These are phyloP conservation scores for Lordiphosa andalusiaca DNA, from an alignment of 2,888 invertebrate species.

Conservation along the genomic window DNA sequence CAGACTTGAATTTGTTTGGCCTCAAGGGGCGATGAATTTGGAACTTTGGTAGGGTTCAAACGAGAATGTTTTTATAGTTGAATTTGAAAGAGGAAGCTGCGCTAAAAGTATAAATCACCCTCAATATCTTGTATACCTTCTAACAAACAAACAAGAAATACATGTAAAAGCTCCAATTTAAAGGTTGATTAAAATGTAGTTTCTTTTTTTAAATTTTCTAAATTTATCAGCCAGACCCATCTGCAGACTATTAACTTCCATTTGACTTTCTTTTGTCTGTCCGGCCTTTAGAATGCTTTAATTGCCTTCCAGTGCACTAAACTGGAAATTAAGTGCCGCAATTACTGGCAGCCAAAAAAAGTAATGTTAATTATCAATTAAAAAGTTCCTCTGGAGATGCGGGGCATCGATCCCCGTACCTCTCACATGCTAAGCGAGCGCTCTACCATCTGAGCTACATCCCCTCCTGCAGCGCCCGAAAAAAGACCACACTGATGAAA, in stretches of 20 bases:
- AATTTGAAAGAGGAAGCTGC: too few species aligned
- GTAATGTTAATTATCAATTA: slow-evolving; percentile 6
- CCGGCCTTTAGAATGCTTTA: slow-evolving; percentile 43
- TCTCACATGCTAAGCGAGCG: slow-evolving; percentile 81
- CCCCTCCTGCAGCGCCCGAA: slow-evolving; percentile 58
- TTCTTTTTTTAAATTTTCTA: too few species aligned
- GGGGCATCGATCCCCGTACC: slow-evolving; percentile 81
- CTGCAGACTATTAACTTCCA: background rate
- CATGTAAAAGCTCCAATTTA: too few species aligned
- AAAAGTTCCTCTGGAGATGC: slow-evolving; percentile 74
- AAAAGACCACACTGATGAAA: background rate
- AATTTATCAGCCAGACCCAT: too few species aligned
- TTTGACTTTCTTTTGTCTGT: slow-evolving; percentile 23
- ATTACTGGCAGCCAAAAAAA: slow-evolving; percentile 23
- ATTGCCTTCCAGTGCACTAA: slow-evolving; percentile 48
- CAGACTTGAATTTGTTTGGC: too few species aligned
- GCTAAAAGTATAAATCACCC: too few species aligned
- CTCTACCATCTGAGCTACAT: slow-evolving; percentile 81
- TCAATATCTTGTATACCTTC: too few species aligned
- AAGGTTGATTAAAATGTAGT: too few species aligned
- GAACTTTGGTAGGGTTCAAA: too few species aligned
- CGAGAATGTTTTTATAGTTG: too few species aligned
- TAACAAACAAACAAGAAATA: too few species aligned
- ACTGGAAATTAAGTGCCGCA: slow-evolving; percentile 40
- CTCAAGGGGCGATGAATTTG: too few species aligned